phyloP scores from a whole-genome alignment of 2,113 vertebrate genomes.

The Orientallactaga bullata region DNA sequence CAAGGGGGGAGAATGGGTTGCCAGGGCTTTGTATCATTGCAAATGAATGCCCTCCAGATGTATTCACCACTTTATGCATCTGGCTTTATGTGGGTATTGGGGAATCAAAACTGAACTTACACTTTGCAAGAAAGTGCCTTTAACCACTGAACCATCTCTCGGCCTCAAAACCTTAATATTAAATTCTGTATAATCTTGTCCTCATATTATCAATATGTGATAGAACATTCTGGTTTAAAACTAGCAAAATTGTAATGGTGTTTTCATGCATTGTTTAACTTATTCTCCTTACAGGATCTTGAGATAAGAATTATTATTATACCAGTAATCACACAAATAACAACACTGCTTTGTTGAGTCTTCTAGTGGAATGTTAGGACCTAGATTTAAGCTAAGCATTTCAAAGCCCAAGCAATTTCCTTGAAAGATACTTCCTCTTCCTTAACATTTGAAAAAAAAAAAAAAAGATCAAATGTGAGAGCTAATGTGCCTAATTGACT shows the following conservation, averaged over 20 bases:
- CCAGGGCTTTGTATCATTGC: no score
- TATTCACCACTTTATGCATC: no score
- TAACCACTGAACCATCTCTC: no score
- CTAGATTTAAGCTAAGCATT: not conserved
- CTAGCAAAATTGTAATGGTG: not conserved
- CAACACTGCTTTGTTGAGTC: not conserved
- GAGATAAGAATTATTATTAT: not conserved
- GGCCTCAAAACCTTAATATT: not conserved
- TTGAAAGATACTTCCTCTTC: not conserved
- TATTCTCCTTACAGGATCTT: not conserved
- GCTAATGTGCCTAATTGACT: not conserved
- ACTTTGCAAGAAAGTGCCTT: no score
- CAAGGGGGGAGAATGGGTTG: no score
- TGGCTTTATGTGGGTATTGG: no score
- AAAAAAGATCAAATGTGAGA: not conserved
- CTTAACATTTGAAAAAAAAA: not conserved
- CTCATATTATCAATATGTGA: not conserved
- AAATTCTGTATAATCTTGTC: not conserved
- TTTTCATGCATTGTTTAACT: not conserved
- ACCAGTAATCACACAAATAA: not conserved
- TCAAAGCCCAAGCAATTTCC: slow-evolving; percentile 10
- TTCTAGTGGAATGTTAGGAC: not conserved
- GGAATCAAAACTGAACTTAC: no score
- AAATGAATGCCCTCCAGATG: no score
- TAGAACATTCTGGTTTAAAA: not conserved